Evolutionary conservation across 2,797 vertebrate genomes (phyloP), one percentile per base, ranked within the genome.

Genomic region (Podargus strigoides): DNA sequence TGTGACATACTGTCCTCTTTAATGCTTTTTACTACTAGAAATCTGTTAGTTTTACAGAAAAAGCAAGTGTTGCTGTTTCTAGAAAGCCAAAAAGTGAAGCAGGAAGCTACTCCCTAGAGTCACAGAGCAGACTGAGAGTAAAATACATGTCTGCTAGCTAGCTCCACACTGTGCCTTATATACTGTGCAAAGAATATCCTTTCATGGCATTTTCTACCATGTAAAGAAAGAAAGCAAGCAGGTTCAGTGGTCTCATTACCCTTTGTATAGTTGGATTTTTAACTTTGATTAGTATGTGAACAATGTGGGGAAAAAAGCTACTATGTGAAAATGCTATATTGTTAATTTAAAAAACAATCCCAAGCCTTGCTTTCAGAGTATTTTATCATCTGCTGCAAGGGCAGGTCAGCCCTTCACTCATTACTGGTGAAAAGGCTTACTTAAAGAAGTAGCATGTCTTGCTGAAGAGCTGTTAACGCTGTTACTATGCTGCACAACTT

Each of bases 71-170:
- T 87, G 55, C 55, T 24, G n/a, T 90, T 69, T 85, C 62, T 42
- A 63, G 59, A 79, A 86, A 86, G 67, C n/a, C n/a, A n/a, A 50
- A 90, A 93, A 91, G 22, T 67, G 74, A 86, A 87, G 59, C 23
- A 42, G 72, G 69, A 90, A 74, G 53, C 32, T 37, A 12, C 34
- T 70, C 32, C 53, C n/a, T 67, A 28, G 72, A 47, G 66, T 80
- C 50, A 49, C 13, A 78, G 76, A 83, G 22, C 62, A 89, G 41
- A 28, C 60, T 44, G 88, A 78, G 81, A 78, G 63, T 24, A 72
- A 91, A 92, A 72, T 14, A 28, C 37, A 7, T 26, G 37, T 68
- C 55, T 63, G 56, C 26, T 17, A 49, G 72, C 20, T 7, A n/a
- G 49, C 72, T 89, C 36, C 37, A 68, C 49, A 49, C 4, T 6